A percentile compares a stretch with the other conserved stretches of the same genome.
phyloP scores from a whole-genome alignment of 2,113 vertebrate species.

The Xiphophorus maculatus region DNA sequence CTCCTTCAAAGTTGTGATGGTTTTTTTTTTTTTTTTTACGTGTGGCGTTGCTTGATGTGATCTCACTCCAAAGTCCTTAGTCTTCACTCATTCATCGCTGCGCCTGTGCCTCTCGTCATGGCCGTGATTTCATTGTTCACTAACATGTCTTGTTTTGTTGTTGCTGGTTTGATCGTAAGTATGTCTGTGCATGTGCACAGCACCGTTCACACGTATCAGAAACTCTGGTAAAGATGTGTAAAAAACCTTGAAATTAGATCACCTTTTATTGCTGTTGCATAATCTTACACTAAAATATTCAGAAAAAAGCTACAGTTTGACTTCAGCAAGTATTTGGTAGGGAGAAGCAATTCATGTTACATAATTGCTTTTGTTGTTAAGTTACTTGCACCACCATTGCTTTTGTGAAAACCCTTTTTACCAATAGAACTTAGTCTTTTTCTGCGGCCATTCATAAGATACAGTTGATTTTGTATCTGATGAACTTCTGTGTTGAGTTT shows the following conservation, averaged over 20 bases:
- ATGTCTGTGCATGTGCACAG: too few relatives aligned
- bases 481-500: too few relatives aligned
- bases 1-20: constrained; percentile 39
- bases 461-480: too few relatives aligned
- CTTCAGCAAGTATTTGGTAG: neutral
- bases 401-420: too few relatives aligned
- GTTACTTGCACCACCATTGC: too few relatives aligned
- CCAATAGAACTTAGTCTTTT: too few relatives aligned
- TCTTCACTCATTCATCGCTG: neutral
- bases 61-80: constrained; percentile 9
- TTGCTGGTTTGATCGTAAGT: neutral
- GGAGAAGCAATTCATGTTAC: neutral
- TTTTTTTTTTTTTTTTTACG: neutral
- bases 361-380: neutral
- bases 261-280: neutral
- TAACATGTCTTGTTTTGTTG: neutral
- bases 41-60: constrained; percentile 33
- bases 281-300: neutral
- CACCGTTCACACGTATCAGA: neutral
- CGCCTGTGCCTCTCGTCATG: constrained; percentile 16
- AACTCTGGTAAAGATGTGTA: neutral
- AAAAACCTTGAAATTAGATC: neutral
- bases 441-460: too few relatives aligned
- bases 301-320: neutral
- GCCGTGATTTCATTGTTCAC: constrained; percentile 6